Conservation (phyloP, 2,113 vertebrate genomes). For the Otocyon megalotis region DNA sequence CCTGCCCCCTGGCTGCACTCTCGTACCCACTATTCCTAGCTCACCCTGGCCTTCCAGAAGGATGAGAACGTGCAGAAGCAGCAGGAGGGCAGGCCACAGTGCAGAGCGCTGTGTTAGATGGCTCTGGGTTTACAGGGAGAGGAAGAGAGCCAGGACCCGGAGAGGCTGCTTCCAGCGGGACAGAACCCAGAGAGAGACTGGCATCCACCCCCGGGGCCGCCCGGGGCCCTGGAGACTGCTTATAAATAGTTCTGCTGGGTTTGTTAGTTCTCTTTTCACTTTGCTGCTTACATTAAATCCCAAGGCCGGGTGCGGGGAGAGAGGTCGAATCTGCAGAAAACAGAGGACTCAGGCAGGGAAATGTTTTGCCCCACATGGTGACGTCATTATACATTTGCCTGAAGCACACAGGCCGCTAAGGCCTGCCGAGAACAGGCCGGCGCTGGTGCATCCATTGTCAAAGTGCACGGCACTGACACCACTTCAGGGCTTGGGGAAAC, state of each 20-base stretch:
- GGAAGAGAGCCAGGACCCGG: too few species aligned
- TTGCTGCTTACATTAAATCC: background rate
- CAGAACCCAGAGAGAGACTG: background rate
- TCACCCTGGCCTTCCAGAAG: background rate
- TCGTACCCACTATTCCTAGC: too few species aligned
- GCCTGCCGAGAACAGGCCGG: background rate
- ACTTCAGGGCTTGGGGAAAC: background rate
- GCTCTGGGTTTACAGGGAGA: background rate
- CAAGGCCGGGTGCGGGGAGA: accelerated
- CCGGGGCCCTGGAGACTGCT: accelerated
- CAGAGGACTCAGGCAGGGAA: accelerated
- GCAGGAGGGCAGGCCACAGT: accelerated
- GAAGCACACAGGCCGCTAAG: background rate
- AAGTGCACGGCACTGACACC: background rate
- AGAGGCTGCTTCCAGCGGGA: accelerated
- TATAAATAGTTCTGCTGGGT: background rate
- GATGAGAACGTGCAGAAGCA: accelerated
- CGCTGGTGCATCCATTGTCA: background rate
- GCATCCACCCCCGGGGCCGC: accelerated
- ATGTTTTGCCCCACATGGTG: accelerated
- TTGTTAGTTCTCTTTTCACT: background rate
- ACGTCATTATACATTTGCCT: accelerated
- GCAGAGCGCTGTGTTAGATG: accelerated
- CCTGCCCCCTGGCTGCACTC: too few species aligned
- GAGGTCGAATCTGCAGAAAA: accelerated